Conservation (phyloP, 1,140 invertebrate species). For the Magallana ariakensis region DNA sequence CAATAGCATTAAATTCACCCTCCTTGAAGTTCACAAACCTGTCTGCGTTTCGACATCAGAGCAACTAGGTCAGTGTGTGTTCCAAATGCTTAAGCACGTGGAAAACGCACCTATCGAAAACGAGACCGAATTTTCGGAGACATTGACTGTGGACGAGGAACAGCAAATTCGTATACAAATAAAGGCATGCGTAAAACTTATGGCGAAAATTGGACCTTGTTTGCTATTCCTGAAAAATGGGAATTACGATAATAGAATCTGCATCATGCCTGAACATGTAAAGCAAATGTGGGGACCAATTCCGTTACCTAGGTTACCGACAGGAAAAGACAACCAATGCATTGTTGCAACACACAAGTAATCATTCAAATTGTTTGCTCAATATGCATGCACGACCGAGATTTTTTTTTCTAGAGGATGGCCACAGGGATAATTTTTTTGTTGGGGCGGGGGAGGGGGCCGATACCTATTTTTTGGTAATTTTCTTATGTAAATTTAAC, state of each 20-base stretch:
- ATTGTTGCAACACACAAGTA: conserved; percentile 78
- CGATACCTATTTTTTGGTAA: no score
- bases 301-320: conserved; percentile 72
- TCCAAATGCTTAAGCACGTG: conserved; percentile 60
- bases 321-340: conserved; percentile 72
- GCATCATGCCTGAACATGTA: conserved; percentile 76
- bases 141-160: conserved; percentile 60
- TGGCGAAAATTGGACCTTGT: conserved; percentile 67
- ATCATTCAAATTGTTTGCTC: conserved; percentile 27
- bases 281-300: conserved; percentile 78
- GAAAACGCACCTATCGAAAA: conserved; percentile 56
- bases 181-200: conserved; percentile 56
- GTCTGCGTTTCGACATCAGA: conserved; percentile 57
- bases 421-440: neutral
- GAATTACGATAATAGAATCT: conserved; percentile 66
- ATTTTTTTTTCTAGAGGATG: neutral
- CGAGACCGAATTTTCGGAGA: conserved; percentile 48
- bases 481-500: no score
- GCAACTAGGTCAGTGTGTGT: conserved; percentile 59
- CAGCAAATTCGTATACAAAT: conserved; percentile 57
- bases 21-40: conserved; percentile 51
- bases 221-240: conserved; percentile 64
- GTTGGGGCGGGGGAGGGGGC: no score
- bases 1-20: conserved; percentile 63
- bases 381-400: no score